Evolutionary conservation across 2,113 vertebrate species (phyloP).

Genomic region (Colaptes auratus): DNA sequence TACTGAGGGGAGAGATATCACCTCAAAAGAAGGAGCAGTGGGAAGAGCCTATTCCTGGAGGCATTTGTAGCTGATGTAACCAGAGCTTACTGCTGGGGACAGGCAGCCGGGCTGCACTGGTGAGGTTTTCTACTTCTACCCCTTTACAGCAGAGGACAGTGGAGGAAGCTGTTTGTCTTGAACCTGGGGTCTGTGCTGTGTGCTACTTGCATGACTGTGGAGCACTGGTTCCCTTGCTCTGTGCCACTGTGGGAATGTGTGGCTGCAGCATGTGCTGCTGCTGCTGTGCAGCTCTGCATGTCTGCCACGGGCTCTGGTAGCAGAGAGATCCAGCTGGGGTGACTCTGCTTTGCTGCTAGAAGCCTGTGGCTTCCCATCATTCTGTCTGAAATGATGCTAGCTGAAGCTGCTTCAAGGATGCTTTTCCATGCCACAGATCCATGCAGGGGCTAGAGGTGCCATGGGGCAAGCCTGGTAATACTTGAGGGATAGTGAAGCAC

Average conservation of each 20-base stretch:
- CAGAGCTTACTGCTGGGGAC: neutral
- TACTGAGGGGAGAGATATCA: neutral
- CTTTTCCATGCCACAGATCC: neutral
- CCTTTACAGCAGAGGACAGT: neutral
- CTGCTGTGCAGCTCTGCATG: neutral
- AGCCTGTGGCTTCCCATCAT: neutral
- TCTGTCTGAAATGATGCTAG: neutral
- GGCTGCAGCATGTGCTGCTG: neutral
- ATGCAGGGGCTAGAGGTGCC: neutral
- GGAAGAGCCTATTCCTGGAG: neutral
- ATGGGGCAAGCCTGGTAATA: neutral
- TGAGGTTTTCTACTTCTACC: neutral
- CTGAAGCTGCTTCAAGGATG: neutral
- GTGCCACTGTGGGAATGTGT: fast-evolving
- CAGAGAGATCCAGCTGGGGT: neutral
- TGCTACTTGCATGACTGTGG: neutral
- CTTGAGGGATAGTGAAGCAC: neutral
- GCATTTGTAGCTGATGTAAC: neutral
- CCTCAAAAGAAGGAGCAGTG: neutral
- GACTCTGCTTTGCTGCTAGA: neutral
- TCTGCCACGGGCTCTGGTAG: neutral
- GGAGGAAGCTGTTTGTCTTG: neutral
- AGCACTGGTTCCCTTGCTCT: neutral
- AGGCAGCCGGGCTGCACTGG: fast-evolving
- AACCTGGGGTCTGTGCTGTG: neutral